Percentiles rank a stretch among this genome's conserved stretches.
Evolutionary conservation across 92 coral and sea anemone genomes (phyloP).

Genomic region (Porites rus): DNA sequence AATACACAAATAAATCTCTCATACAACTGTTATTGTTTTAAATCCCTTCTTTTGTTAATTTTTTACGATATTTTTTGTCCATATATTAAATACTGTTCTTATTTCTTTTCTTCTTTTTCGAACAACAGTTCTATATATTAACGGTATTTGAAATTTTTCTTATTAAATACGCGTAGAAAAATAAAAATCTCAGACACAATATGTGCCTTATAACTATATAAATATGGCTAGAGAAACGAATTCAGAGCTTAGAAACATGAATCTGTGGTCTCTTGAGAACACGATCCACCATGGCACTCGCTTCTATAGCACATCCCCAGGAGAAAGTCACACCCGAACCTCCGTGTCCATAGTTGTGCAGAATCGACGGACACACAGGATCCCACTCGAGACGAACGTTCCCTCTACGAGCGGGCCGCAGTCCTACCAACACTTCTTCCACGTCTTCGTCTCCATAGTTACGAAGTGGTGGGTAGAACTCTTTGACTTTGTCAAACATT

Average conservation of each 20-base stretch:
- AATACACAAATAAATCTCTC: not conserved
- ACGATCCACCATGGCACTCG: slow-evolving; percentile 49
- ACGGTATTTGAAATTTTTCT: too few species aligned
- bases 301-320: slow-evolving; percentile 74
- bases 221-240: not conserved
- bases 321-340: slow-evolving; percentile 65
- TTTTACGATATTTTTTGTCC: too few species aligned
- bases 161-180: too few species aligned
- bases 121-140: too few species aligned
- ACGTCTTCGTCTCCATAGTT: slow-evolving; percentile 48
- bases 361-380: slow-evolving; percentile 46
- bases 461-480: slow-evolving; percentile 55
- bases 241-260: slow-evolving; percentile 28
- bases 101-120: too few species aligned
- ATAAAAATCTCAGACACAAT: too few species aligned
- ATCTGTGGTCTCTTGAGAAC: slow-evolving; percentile 35
- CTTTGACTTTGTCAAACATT: slow-evolving; percentile 50
- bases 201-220: not conserved
- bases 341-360: slow-evolving; percentile 76
- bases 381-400: slow-evolving; percentile 63
- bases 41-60: too few species aligned
- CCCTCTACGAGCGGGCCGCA: slow-evolving; percentile 55
- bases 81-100: too few species aligned
- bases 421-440: slow-evolving; percentile 45
- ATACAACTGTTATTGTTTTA: too few species aligned